Conservation (phyloP, 2,888 invertebrate genomes). For the Nephrotoma guestfalica region DNA sequence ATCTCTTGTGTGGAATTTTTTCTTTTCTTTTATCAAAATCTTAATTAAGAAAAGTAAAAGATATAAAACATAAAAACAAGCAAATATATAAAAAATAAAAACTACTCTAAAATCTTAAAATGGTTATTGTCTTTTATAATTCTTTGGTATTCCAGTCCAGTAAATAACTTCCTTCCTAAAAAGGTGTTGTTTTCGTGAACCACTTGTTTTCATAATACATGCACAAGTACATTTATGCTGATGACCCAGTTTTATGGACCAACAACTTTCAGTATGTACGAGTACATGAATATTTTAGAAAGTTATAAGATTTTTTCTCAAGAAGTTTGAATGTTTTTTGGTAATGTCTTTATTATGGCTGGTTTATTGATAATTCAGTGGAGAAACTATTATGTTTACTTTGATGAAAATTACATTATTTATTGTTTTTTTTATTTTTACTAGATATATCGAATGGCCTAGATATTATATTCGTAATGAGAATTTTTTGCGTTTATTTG, state of each 20-base stretch:
- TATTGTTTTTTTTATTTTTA: background rate
- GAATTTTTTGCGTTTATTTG: background rate
- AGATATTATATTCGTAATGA: background rate
- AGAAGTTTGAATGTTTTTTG: background rate
- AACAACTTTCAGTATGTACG: background rate
- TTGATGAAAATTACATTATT: background rate
- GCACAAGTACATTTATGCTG: background rate
- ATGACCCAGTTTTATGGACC: background rate
- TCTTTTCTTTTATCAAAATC: background rate
- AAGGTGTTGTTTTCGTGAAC: background rate
- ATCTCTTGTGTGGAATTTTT: background rate
- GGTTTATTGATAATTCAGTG: background rate
- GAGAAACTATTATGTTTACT: background rate
- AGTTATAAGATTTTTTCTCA: background rate
- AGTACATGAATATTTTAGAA: background rate
- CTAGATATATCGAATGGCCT: background rate
- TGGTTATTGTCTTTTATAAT: background rate
- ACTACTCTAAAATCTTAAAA: background rate
- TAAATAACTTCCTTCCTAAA: background rate
- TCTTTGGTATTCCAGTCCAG: background rate
- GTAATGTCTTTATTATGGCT: background rate
- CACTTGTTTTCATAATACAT: background rate
- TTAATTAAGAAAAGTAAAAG: background rate
- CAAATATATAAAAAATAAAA: background rate
- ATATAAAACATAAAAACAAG: background rate